Conservation (phyloP, 2,113 vertebrate genomes). For the Gymnocephalus cernua region DNA sequence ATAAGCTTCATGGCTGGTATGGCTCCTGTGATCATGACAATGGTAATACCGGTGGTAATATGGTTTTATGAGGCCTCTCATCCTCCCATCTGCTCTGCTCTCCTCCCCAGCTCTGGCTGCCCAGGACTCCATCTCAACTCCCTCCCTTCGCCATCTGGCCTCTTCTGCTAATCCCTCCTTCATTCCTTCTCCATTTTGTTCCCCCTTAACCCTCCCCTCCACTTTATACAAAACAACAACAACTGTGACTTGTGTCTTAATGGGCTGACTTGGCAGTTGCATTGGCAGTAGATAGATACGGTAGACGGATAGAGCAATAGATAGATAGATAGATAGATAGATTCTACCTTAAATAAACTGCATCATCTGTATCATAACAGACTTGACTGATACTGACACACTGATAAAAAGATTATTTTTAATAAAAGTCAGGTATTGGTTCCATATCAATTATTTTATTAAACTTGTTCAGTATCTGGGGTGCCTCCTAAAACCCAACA, state of each 20-base stretch:
- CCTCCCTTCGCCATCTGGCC: conserved; percentile 76
- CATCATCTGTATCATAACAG: not conserved
- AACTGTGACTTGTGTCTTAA: not conserved
- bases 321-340: not conserved
- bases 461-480: too few species aligned
- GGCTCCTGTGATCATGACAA: conserved; percentile 74
- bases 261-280: not conserved
- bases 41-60: conserved; percentile 77
- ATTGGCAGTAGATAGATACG: not conserved
- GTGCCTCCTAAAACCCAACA: too few species aligned
- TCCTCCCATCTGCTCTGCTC: conserved; percentile 77
- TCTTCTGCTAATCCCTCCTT: conserved; percentile 61
- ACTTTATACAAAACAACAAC: not conserved
- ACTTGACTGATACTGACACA: not conserved
- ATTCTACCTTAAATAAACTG: too few species aligned
- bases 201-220: conserved; percentile 23
- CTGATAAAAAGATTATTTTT: not conserved
- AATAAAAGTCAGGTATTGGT: not conserved
- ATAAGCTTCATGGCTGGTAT: conserved; percentile 70
- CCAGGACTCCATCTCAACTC: conserved; percentile 67
- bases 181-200: conserved; percentile 36
- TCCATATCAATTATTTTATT: not conserved
- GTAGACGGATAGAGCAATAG: not conserved
- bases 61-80: conserved; percentile 81
- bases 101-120: conserved; percentile 61